Conservation (phyloP, 2,888 invertebrate species). For the Lasioglossum vierecki region DNA sequence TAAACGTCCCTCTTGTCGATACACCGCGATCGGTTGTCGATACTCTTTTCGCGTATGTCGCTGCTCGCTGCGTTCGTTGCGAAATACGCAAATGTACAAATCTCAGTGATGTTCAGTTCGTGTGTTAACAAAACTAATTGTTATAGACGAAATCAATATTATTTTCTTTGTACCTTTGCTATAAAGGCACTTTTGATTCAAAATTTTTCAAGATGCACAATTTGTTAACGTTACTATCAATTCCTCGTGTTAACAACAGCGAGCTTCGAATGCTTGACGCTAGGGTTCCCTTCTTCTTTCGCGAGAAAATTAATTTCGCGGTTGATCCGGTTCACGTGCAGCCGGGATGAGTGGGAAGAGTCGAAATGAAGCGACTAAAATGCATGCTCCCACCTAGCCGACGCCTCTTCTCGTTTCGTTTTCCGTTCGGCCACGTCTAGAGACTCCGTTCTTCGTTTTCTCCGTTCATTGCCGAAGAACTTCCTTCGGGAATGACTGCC, state of each 20-base stretch:
- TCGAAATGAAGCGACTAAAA: slow-evolving; percentile 77
- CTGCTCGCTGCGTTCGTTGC: not conserved
- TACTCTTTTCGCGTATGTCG: slow-evolving; percentile 30
- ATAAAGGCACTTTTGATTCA: too few relatives aligned
- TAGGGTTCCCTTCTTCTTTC: slow-evolving; percentile 13
- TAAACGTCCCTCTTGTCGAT: slow-evolving; percentile 62
- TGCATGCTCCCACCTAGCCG: slow-evolving; percentile 68
- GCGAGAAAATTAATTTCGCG: slow-evolving; percentile 68
- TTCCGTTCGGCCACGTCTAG: slow-evolving; percentile 41
- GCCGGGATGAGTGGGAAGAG: slow-evolving; percentile 1
- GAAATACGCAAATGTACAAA: not conserved
- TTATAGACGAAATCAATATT: too few relatives aligned
- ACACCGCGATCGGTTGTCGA: slow-evolving; percentile 55
- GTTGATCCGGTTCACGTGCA: slow-evolving; percentile 53
- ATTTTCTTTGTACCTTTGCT: too few relatives aligned
- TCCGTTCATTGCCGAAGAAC: slow-evolving; percentile 33
- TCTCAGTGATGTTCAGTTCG: not conserved
- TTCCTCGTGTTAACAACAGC: not conserved
- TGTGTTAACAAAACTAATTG: too few relatives aligned
- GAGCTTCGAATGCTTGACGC: not conserved
- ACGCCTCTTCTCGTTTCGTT: slow-evolving; percentile 45
- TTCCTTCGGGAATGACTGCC: not conserved
- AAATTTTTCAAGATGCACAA: too few relatives aligned
- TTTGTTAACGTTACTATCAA: not conserved
- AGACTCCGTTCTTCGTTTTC: slow-evolving; percentile 38